Evolutionary conservation across 2,113 vertebrate species (phyloP).

Genomic region (Cariama cristata): DNA sequence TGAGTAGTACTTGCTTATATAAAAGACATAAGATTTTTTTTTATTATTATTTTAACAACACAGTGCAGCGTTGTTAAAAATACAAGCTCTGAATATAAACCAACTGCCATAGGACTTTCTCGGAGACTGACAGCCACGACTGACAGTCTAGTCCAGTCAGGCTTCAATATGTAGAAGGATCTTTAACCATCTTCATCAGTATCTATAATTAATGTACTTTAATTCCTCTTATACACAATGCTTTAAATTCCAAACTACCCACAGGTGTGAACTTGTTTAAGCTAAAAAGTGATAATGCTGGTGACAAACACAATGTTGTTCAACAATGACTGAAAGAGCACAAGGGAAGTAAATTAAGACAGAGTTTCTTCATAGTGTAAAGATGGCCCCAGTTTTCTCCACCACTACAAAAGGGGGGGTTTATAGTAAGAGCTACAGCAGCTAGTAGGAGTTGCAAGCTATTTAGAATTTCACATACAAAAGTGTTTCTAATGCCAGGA

Average conservation of each 20-base stretch:
- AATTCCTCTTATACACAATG: not conserved
- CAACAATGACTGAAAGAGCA: not conserved
- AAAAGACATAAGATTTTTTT: not conserved
- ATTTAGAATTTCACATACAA: not conserved
- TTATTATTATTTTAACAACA: not conserved
- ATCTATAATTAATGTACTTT: not conserved
- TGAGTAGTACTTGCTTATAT: not conserved
- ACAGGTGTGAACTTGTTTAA: not conserved
- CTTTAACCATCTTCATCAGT: not conserved
- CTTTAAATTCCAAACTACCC: not conserved
- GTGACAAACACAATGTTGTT: not conserved
- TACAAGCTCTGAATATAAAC: not conserved
- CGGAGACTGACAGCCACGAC: not conserved
- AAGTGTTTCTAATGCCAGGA: not conserved
- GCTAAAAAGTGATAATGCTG: not conserved
- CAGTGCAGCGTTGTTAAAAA: not conserved
- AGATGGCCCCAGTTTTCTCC: not conserved
- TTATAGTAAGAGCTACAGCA: not conserved
- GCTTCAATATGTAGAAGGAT: not conserved
- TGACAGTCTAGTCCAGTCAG: not conserved
- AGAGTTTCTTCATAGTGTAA: not conserved
- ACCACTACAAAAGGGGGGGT: not conserved
- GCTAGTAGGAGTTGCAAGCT: not conserved
- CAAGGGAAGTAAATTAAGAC: not conserved
- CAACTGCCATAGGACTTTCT: not conserved